phyloP scores from a whole-genome alignment of 2,797 vertebrate genomes.

The Echeneis naucrates region DNA sequence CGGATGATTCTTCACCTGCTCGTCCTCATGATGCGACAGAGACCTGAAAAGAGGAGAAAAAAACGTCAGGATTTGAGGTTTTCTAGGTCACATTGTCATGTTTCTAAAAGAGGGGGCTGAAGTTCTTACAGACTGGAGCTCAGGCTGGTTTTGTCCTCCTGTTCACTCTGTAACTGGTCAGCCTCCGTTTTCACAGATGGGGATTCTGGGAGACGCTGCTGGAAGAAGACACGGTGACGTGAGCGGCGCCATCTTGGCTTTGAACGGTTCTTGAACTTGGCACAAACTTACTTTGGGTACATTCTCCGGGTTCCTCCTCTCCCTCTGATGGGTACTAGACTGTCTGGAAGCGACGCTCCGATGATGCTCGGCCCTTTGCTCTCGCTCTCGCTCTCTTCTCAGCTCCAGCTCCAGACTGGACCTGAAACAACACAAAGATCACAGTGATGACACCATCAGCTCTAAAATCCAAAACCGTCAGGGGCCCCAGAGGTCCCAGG shows the following conservation, averaged over 20 bases:
- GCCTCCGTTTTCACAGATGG: slow-evolving; percentile 81
- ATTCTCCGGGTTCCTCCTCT: slow-evolving; percentile 62
- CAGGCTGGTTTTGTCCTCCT: slow-evolving; percentile 80
- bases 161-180: slow-evolving; percentile 57
- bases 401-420: slow-evolving; percentile 87
- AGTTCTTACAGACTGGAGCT: slow-evolving; percentile 83
- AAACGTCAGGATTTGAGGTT: neutral
- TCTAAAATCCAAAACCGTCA: no score
- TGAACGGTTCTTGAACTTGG: neutral
- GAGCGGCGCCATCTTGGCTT: fast-evolving
- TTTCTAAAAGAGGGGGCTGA: neutral
- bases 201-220: slow-evolving; percentile 62
- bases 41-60: slow-evolving; percentile 68
- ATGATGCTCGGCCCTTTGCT: slow-evolving; percentile 64
- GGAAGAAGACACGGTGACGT: neutral
- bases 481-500: no score
- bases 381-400: slow-evolving; percentile 86
- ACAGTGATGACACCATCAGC: no score
- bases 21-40: slow-evolving; percentile 76
- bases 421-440: slow-evolving; percentile 68
- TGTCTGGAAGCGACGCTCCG: slow-evolving; percentile 49
- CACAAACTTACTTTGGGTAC: slow-evolving; percentile 37
- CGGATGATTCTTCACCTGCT: slow-evolving; percentile 71
- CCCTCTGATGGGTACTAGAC: slow-evolving; percentile 60
- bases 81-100: neutral